Evolutionary conservation across 2,113 vertebrate species (phyloP), one percentile per base, ranked within the genome.

Genomic region (Hymenochirus boettgeri): DNA sequence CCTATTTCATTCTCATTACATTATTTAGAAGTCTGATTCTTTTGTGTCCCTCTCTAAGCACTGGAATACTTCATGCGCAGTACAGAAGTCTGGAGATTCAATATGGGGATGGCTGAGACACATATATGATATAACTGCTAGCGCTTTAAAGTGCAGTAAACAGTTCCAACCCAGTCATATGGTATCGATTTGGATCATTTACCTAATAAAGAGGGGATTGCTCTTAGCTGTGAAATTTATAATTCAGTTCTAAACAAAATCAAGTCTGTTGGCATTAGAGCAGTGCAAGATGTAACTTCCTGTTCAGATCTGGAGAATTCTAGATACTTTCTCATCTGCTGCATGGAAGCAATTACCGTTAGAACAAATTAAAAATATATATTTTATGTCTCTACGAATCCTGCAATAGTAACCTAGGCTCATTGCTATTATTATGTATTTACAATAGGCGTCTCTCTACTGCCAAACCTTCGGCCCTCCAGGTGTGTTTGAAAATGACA

Each of bases 181-280:
- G 61, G 47, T 62, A 53, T 23, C 39, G 31, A 62, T 62, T 62
- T 62, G 50, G 48, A 39, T 2, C 48, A 21, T 18, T 42, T 31
- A 39, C 37, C 33, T 21, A 24, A 63, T 63, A 29, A 29, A 54
- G 61, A 54, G 17, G n/a, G 51, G 52, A 54, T 54, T 63, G 33
- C 27, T 29, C 29, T 35, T 63, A 63, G 61, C 61, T 54, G 61
- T 21, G 61, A 63, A 63, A 45, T 54, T 63, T 33, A 26, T 15
- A 42, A 55, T 42, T 63, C 61, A 22, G 61, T 39, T 63, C 25
- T 62, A 62, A 53, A 62, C 50, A 54, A 21, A 63, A 63, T 45
- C 35, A 63, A 52, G 35, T 45, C 35, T 22, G n/a, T 42, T 63
- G 61, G 61, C 61, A 53, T 27, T 63, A 26, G 45, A 26, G 61